Evolutionary conservation across 2,113 vertebrate species (phyloP).

Genomic region (Lathamus discolor): DNA sequence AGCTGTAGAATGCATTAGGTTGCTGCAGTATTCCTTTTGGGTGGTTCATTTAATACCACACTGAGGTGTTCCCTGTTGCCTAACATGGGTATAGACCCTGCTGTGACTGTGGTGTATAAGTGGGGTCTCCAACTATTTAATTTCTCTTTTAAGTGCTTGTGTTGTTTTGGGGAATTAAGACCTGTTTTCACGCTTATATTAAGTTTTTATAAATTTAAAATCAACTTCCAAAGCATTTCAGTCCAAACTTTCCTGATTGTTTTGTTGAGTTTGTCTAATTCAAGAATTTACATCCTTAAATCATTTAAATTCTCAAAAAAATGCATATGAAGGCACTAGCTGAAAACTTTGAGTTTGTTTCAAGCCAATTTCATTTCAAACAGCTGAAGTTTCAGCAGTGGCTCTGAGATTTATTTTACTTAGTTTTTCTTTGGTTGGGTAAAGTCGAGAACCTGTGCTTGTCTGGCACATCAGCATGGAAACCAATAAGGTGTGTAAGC

Average conservation of each 20-base stretch:
- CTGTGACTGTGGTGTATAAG: background rate
- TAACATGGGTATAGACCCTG: background rate
- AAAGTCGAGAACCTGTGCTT: background rate
- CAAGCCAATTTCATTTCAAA: background rate
- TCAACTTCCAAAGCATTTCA: background rate
- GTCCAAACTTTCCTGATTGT: background rate
- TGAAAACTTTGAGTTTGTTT: background rate
- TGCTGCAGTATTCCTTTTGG: rapidly evolving
- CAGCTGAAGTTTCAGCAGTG: background rate
- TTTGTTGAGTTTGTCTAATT: background rate
- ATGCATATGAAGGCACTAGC: background rate
- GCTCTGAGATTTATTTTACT: background rate
- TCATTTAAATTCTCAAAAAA: background rate
- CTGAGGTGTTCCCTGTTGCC: background rate
- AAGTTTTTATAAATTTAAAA: background rate
- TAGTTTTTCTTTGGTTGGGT: background rate
- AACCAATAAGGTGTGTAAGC: background rate
- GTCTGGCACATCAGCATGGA: background rate
- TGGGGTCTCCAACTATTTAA: background rate
- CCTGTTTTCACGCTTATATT: background rate
- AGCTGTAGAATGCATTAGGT: background rate
- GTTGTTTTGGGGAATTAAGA: background rate
- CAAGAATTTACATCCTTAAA: background rate
- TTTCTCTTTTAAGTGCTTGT: background rate
- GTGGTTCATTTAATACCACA: background rate